Percentiles rank a stretch among this genome's conserved stretches.
Conservation (phyloP, 2,888 invertebrate genomes). For the Watsonalla binaria region DNA sequence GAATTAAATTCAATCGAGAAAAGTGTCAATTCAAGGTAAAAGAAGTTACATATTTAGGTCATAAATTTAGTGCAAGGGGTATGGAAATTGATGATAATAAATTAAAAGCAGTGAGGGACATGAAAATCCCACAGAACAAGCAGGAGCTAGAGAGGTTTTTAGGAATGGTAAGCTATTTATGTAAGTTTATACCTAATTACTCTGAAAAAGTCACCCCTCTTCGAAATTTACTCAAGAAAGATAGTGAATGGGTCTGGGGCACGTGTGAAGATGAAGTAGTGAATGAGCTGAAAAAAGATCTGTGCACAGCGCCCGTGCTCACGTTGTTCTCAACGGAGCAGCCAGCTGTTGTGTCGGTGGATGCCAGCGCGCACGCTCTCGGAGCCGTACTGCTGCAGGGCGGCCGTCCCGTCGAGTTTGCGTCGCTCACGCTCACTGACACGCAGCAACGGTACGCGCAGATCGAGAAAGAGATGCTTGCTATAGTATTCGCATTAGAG, state of each 20-base stretch:
- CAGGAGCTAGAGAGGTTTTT: slow-evolving; percentile 13
- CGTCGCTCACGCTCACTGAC: slow-evolving; percentile 16
- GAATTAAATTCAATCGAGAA: slow-evolving; percentile 12
- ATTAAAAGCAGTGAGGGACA: slow-evolving; percentile 8
- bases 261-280: background rate
- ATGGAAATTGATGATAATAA: slow-evolving; percentile 5
- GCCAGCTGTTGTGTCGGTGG: slow-evolving; percentile 20
- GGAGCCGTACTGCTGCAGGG: slow-evolving; percentile 16
- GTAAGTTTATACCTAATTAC: slow-evolving; percentile 13
- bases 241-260: slow-evolving; percentile 12
- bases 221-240: slow-evolving; percentile 7
- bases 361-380: slow-evolving; percentile 11
- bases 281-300: background rate
- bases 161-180: slow-evolving; percentile 13
- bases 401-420: slow-evolving; percentile 14
- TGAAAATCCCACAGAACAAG: too few relatives aligned
- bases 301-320: slow-evolving; percentile 12
- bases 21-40: slow-evolving; percentile 10
- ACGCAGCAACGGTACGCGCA: slow-evolving; percentile 15
- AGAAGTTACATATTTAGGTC: background rate
- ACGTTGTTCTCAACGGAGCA: slow-evolving; percentile 9
- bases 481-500: slow-evolving; percentile 16
- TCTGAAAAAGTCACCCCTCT: slow-evolving; percentile 4
- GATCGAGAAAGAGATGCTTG: slow-evolving; percentile 17
- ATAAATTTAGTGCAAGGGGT: background rate